phyloP scores from a whole-genome alignment of 2,113 vertebrate species.

The Rostratula benghalensis region DNA sequence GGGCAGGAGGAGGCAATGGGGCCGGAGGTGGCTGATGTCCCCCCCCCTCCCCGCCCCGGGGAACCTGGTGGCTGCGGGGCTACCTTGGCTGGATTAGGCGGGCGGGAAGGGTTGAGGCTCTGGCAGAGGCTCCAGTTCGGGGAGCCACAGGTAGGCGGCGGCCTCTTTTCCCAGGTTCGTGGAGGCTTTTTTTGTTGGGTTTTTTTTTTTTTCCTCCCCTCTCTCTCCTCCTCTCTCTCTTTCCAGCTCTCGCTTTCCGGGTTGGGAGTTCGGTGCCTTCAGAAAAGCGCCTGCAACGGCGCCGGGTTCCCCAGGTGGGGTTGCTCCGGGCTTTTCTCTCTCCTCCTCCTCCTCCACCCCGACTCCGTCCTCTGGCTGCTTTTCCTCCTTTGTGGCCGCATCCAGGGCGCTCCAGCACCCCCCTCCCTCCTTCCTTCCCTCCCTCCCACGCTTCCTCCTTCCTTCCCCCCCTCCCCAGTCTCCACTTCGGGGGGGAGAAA shows the following conservation, averaged over 20 bases:
- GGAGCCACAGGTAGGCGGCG: slow-evolving; percentile 70
- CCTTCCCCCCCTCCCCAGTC: not conserved
- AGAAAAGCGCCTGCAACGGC: slow-evolving; percentile 1
- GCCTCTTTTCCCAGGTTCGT: slow-evolving; percentile 48
- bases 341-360: not conserved
- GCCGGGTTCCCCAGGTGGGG: slow-evolving; percentile 75
- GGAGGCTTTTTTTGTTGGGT: not conserved
- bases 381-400: slow-evolving; percentile 59
- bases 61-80: not conserved
- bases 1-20: not conserved
- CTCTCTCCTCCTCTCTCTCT: not conserved
- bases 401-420: not conserved
- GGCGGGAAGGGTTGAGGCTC: not conserved
- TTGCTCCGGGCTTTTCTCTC: slow-evolving; percentile 25
- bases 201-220: not conserved
- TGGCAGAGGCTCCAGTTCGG: slow-evolving; percentile 17
- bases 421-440: not conserved
- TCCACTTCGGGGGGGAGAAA: not conserved
- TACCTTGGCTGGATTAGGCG: not conserved
- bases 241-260: slow-evolving; percentile 50
- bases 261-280: slow-evolving; percentile 10
- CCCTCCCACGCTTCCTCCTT: slow-evolving; percentile 6
- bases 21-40: not conserved
- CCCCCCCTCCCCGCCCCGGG: not conserved
- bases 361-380: not conserved